Evolutionary conservation across 2,797 vertebrate genomes (phyloP).

Genomic region (Alfaro cultratus): DNA sequence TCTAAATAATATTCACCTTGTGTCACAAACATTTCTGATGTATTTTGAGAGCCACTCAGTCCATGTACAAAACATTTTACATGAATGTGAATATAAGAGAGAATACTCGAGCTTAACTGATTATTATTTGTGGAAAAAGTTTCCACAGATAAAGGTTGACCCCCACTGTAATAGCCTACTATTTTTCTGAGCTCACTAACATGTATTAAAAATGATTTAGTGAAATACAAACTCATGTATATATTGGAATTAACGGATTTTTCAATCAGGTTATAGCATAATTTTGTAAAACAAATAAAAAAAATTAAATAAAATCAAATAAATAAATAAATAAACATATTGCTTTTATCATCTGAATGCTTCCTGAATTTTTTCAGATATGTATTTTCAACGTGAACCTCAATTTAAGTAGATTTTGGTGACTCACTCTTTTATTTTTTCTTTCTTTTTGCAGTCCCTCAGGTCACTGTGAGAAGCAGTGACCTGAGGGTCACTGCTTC

Average conservation of each 20-base stretch:
- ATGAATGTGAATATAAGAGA: neutral
- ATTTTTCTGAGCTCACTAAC: neutral
- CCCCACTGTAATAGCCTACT: neutral
- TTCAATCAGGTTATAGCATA: neutral
- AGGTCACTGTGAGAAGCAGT: no score
- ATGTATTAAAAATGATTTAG: neutral
- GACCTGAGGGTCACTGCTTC: no score
- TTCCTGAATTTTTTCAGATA: neutral
- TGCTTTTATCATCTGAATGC: neutral
- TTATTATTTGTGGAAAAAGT: neutral
- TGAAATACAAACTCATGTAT: neutral
- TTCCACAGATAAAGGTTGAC: neutral
- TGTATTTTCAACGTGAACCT: neutral
- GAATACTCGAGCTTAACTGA: neutral
- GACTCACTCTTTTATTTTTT: neutral
- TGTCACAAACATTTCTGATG: neutral
- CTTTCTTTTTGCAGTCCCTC: neutral
- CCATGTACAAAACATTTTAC: neutral
- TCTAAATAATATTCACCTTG: neutral
- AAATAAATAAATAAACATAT: no score
- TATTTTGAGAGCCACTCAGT: neutral
- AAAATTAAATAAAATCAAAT: no score
- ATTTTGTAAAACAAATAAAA: neutral
- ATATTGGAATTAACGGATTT: neutral
- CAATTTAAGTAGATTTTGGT: neutral